Percentiles rank a stretch among this genome's conserved stretches.
Evolutionary conservation across 2,888 invertebrate genomes (phyloP).

Genomic region (Allophyes oxyacanthae): DNA sequence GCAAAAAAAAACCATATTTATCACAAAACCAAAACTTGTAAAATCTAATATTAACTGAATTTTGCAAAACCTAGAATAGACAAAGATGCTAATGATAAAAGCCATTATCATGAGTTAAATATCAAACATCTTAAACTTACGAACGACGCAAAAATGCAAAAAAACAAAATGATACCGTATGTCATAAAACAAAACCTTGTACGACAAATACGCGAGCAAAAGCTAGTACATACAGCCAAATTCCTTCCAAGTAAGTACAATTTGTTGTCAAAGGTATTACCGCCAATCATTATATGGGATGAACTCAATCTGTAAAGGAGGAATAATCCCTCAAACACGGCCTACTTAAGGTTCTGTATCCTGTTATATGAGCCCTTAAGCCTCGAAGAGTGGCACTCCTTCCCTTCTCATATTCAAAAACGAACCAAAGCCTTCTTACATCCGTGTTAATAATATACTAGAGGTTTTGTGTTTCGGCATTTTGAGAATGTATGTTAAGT

Average conservation of each 20-base stretch:
- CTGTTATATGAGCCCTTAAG: conserved; percentile 52
- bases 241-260: conserved; percentile 27
- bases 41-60: too few relatives aligned
- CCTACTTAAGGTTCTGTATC: conserved; percentile 52
- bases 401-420: conserved; percentile 44
- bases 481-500: conserved; percentile 29
- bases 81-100: too few relatives aligned
- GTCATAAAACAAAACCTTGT: neutral
- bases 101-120: too few relatives aligned
- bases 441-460: conserved; percentile 47
- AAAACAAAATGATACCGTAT: too few relatives aligned
- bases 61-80: too few relatives aligned
- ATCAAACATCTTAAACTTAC: too few relatives aligned
- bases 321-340: conserved; percentile 56
- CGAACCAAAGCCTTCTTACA: conserved; percentile 49
- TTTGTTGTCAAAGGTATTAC: conserved; percentile 52
- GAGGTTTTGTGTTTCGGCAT: conserved; percentile 45
- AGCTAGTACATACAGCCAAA: conserved; percentile 14
- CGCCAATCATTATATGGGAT: conserved; percentile 47
- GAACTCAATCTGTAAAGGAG: conserved; percentile 52
- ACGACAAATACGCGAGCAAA: conserved; percentile 8
- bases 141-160: too few relatives aligned
- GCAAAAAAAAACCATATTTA: too few relatives aligned
- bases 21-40: too few relatives aligned
- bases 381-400: conserved; percentile 47